A percentile compares a stretch with the other conserved stretches of the same genome.
Evolutionary conservation across 2,113 vertebrate species (phyloP).

Genomic region (Tamias sibiricus): DNA sequence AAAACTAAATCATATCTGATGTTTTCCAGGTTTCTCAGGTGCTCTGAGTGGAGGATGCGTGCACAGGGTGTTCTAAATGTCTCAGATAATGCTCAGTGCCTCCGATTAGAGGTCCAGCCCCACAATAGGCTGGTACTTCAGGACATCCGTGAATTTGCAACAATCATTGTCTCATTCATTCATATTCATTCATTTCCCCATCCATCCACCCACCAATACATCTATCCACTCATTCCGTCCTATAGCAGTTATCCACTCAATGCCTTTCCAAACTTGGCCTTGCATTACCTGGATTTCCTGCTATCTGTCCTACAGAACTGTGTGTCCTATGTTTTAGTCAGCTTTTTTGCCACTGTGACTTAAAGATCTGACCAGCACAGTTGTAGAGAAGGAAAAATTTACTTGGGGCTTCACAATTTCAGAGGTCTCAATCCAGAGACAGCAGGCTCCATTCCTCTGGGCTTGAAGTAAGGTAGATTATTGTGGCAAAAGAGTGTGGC

Average conservation of each 20-base stretch:
- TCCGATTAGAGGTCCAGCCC: not conserved
- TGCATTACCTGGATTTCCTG: not conserved
- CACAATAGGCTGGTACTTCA: not conserved
- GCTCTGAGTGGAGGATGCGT: not conserved
- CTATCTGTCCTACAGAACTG: not conserved
- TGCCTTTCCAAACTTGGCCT: not conserved
- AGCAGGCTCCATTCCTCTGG: no score
- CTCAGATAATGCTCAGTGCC: not conserved
- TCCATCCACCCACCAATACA: not conserved
- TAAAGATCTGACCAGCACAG: no score
- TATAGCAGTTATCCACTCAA: not conserved
- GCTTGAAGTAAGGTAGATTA: no score
- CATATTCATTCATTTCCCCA: not conserved
- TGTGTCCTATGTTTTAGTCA: not conserved
- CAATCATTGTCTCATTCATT: not conserved
- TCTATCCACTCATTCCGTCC: not conserved
- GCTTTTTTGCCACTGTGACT: no score
- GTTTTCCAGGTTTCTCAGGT: not conserved
- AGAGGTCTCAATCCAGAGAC: no score
- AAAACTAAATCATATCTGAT: not conserved
- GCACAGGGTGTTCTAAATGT: not conserved
- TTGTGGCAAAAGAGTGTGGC: no score
- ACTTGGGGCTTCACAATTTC: no score
- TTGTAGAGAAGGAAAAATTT: no score
- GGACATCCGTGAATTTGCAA: slow-evolving; percentile 23